Evolutionary conservation across 2,113 vertebrate species (phyloP).

Genomic region (Pluvialis apricaria): DNA sequence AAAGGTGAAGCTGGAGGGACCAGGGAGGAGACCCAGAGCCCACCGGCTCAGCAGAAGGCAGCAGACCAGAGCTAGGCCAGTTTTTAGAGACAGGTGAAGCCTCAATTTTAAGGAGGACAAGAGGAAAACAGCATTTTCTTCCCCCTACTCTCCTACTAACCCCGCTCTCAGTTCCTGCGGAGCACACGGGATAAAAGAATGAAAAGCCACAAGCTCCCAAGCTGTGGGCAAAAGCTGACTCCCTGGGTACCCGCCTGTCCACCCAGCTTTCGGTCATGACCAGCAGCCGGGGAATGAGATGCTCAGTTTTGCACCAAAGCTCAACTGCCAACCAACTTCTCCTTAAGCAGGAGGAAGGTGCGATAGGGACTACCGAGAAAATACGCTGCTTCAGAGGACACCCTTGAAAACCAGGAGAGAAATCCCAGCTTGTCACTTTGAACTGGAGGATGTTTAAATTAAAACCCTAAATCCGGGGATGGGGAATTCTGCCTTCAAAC

Average conservation of each 20-base stretch:
- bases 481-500: background rate
- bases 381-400: background rate
- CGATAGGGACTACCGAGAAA: fast-evolving
- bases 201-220: background rate
- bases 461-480: background rate
- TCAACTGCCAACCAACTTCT: background rate
- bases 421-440: background rate
- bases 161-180: background rate
- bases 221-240: background rate
- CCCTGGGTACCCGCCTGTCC: fast-evolving
- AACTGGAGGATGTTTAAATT: background rate
- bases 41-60: background rate
- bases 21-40: background rate
- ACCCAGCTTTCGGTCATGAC: background rate
- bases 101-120: background rate
- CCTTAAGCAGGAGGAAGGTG: background rate
- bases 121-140: background rate
- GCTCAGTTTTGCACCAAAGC: background rate
- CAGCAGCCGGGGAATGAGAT: background rate
- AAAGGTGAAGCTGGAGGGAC: background rate
- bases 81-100: background rate
- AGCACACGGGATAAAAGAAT: background rate
- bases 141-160: background rate
- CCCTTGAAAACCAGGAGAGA: background rate
- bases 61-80: background rate